Evolutionary conservation across 2,888 invertebrate species (phyloP).

Genomic region (Acanthopleura granulata): DNA sequence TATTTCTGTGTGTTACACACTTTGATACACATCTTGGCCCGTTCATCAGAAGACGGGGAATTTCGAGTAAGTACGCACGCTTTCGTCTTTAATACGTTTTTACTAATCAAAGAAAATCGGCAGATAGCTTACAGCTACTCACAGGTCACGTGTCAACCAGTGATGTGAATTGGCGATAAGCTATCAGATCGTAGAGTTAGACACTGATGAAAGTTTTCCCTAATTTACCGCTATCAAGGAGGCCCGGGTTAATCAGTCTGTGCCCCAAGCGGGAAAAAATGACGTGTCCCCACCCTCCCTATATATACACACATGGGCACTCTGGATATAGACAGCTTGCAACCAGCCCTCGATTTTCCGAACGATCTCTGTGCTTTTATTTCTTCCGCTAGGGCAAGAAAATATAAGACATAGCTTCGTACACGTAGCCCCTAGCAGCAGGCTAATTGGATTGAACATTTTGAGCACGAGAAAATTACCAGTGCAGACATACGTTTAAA

Average conservation of each 20-base stretch:
- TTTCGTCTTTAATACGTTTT: neutral
- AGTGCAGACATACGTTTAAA: conserved; percentile 3
- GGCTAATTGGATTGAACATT: neutral
- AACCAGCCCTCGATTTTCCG: conserved; percentile 2
- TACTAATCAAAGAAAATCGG: neutral
- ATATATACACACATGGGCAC: too few relatives aligned
- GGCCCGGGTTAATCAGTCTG: neutral
- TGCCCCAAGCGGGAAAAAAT: conserved; percentile 1
- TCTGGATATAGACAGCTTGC: neutral
- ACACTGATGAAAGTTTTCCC: conserved; percentile 4
- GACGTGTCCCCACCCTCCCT: neutral
- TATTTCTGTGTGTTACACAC: neutral
- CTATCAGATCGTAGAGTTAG: conserved; percentile 5
- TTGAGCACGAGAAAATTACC: conserved; percentile 10
- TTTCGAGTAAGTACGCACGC: too few relatives aligned
- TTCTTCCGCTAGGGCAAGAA: neutral
- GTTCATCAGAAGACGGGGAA: neutral
- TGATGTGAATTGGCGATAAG: conserved; percentile 3
- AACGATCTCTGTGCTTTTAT: conserved; percentile 1
- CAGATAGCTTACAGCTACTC: neutral
- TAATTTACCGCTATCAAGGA: conserved; percentile 16
- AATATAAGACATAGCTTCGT: neutral
- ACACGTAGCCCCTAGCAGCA: neutral
- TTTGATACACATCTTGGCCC: neutral
- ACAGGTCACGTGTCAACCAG: neutral